phyloP scores from a whole-genome alignment of 2,888 invertebrate genomes.

The Capitulum mitella region DNA sequence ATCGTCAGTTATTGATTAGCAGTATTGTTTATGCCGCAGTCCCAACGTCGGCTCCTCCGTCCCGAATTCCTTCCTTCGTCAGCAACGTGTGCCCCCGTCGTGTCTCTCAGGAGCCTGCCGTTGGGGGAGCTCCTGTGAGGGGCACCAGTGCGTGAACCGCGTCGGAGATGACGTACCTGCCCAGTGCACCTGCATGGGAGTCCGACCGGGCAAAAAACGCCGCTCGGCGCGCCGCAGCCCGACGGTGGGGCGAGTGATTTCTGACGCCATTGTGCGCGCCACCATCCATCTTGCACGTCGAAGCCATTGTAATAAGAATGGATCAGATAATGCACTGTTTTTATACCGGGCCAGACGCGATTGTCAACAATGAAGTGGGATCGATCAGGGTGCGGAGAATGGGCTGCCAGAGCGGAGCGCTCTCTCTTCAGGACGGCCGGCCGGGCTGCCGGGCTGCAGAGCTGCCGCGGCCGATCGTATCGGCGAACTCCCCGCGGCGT shows the following conservation, averaged over 20 bases:
- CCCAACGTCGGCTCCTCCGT: no score
- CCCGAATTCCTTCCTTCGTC: not conserved
- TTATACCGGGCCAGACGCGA: not conserved
- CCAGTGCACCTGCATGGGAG: not conserved
- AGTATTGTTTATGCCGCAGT: not conserved
- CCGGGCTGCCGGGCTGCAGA: no score
- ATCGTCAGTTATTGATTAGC: not conserved
- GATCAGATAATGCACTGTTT: slow-evolving; percentile 20
- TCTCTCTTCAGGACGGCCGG: no score
- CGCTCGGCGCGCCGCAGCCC: not conserved
- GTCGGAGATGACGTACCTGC: not conserved
- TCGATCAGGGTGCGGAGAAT: not conserved
- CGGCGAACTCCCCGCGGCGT: no score
- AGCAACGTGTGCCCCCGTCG: not conserved
- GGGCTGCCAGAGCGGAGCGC: not conserved
- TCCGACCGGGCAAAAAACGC: not conserved
- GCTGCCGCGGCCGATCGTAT: no score
- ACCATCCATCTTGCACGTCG: slow-evolving; percentile 9
- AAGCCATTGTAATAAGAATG: slow-evolving; percentile 19
- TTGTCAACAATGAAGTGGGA: slow-evolving; percentile 16
- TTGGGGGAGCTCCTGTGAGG: not conserved
- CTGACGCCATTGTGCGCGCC: slow-evolving; percentile 1
- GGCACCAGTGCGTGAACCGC: not conserved
- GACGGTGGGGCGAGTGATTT: not conserved
- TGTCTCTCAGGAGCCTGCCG: not conserved